phyloP scores from a whole-genome alignment of 2,797 vertebrate species.

The Pogoniulus pusillus region DNA sequence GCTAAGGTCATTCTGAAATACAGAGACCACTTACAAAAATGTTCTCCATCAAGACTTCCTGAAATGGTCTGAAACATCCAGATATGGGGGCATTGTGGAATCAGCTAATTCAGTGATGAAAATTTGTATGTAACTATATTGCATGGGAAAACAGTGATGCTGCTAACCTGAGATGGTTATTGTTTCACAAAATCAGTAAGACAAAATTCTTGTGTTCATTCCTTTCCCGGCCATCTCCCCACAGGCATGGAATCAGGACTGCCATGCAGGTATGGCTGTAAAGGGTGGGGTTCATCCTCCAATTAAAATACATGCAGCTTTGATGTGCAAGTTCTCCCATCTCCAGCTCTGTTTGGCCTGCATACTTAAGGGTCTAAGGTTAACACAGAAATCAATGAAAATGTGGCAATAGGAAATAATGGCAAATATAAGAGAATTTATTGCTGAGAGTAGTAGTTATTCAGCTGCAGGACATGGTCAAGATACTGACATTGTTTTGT shows the following conservation, averaged over 20 bases:
- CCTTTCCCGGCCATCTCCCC: background rate
- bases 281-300: background rate
- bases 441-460: background rate
- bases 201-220: background rate
- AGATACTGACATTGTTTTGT: background rate
- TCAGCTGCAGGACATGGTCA: background rate
- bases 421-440: background rate
- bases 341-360: background rate
- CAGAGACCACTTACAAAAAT: background rate
- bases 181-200: background rate
- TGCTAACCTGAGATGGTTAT: background rate
- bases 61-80: background rate
- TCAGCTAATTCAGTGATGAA: background rate
- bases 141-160: background rate
- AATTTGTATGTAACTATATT: background rate
- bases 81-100: background rate
- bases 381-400: background rate
- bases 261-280: background rate
- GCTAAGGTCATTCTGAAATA: background rate
- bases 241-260: background rate
- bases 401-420: background rate
- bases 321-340: background rate
- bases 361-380: background rate
- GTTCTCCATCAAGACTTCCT: background rate
- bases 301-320: background rate